Conservation (phyloP, 2,113 vertebrate species). For the Prietella phreatophila region DNA sequence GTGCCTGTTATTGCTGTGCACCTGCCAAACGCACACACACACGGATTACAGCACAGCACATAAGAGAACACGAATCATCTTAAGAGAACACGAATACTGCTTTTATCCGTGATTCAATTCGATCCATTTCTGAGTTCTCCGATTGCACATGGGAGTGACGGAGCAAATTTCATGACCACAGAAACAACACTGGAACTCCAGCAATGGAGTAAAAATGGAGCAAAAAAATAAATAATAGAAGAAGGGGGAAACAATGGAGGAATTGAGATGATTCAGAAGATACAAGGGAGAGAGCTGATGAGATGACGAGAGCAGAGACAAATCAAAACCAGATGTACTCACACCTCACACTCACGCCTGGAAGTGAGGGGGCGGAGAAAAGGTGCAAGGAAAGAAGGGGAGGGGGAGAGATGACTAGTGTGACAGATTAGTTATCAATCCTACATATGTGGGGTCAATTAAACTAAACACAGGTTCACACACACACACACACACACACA, state of each 20-base stretch:
- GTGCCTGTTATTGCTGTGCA: slow-evolving; percentile 92
- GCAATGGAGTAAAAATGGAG: neutral
- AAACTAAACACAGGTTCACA: slow-evolving; percentile 60
- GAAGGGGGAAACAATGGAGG: neutral
- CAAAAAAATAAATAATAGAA: too few relatives aligned
- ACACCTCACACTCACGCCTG: neutral
- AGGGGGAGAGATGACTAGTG: slow-evolving; percentile 23
- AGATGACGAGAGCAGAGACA: slow-evolving; percentile 17
- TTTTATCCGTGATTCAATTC: neutral
- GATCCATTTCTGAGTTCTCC: neutral
- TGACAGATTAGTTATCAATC: slow-evolving; percentile 60
- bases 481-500: neutral
- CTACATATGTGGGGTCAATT: slow-evolving; percentile 51
- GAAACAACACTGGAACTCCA: neutral
- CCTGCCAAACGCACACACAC: slow-evolving; percentile 62
- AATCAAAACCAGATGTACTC: slow-evolving; percentile 27
- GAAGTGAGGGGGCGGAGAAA: neutral
- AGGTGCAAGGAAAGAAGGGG: slow-evolving; percentile 1
- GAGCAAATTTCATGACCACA: neutral
- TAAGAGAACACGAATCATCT: neutral
- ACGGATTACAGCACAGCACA: too few relatives aligned
- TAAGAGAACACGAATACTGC: neutral
- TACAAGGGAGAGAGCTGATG: neutral
- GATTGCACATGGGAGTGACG: neutral
- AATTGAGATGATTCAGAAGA: neutral